A percentile compares a stretch with the other conserved stretches of the same genome.
Evolutionary conservation across 2,113 vertebrate genomes (phyloP).

Genomic region (Pan troglodytes): NHGRI_mPanTro3-v2.1_pri NC_072416.2:68702501-68703000

Average conservation of each 20-base stretch:
- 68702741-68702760: background rate
- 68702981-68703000: background rate
- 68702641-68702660: constrained; percentile 4
- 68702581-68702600: background rate
- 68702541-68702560: background rate
- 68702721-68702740: background rate
- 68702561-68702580: background rate
- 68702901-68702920: background rate
- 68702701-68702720: constrained; percentile 5
- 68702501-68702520: background rate
- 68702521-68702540: constrained; percentile 23
- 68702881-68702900: background rate
- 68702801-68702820: background rate
- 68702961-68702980: background rate
- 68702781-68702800: constrained; percentile 6
- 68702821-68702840: background rate
- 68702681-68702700: constrained; percentile 4
- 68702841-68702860: background rate
- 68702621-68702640: background rate
- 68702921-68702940: background rate
- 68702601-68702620: background rate
- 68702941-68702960: background rate
- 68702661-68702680: background rate
- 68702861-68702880: background rate
- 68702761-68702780: background rate